Base-by-base conservation (phyloP, 2,113 vertebrate species). In the Spea bombifrons region DNA sequence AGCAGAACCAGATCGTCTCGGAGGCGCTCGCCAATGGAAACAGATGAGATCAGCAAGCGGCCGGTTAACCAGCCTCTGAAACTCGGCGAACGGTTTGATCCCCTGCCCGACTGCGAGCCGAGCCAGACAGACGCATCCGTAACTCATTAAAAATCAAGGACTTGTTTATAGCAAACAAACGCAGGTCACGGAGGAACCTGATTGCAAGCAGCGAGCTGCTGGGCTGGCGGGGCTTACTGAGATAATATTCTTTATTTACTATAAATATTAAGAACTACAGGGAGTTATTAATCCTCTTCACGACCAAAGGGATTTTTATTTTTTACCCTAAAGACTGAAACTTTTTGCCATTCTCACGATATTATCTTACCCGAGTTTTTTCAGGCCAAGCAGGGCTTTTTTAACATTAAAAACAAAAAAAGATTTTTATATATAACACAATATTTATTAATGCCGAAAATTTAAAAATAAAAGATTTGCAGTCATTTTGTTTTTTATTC, bases 151-250 rank as follows among this genome's bases (percentile, higher is more conserved):
- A 10, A 72, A 66, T 46, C 17, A 66, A 17, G 15, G 55, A 43
- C 3, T 57, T 55, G 13, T 72, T 66, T 78, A 45, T 52, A 66
- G 15, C 7, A 53, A 70, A 64, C 13, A 53, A 64, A 30, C 13
- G 67, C 7, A 46, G 17, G 43, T n/a, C 15, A 10, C 13, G 7
- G 12, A 8, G 61, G 43, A 30, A 30, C 7, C 13, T 66, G 49
- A 79, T 73, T 66, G 10, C 4, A 52, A 30, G 49, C 77, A 55
- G 64, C 75, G 45, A 30, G 76, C 47, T 57, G 57, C 69, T 30
- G 10, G 65, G 48, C 76, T 55, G 59, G 5, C 46, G 43, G 17
- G 61, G 57, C n/a, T 79, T 55, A 67, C 9, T 45, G 49, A 72
- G 69, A 72, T 71, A 64, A 79, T 71, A 2, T 4, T 49, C 43